Base-by-base conservation (phyloP, 2,113 vertebrate genomes). In the Rostratula benghalensis region DNA sequence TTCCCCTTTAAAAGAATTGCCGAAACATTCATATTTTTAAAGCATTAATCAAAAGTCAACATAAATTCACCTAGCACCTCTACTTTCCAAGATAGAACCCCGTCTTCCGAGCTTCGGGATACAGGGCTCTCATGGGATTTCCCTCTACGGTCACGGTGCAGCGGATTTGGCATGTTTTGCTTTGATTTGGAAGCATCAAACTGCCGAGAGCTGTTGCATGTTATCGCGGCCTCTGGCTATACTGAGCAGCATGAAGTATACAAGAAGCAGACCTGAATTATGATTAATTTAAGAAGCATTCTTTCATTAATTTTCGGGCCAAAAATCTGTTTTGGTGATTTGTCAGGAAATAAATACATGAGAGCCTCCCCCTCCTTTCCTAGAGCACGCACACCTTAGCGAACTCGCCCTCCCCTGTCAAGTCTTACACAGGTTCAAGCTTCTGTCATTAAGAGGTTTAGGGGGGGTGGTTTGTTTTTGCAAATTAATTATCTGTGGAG, bases 401-500 rank as follows among this genome's bases (percentile, higher is more conserved):
- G 18, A 90, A 54, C 33, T 88, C 33, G 4, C 33, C 54, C 68
- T 93, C 30, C 76, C 24, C 51, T 95, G 85, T 83, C 90, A 93
- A 65, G 24, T 50, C 37, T 88, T 76, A 48, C 12, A 54, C 28
- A 80, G 92, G 51, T 94, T 90, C 83, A 80, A 68, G 39, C 75
- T 94, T 88, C 82, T 70, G 92, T 86, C 70, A 50, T 77, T 93
- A 88, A 37, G 18, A 17, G 31, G 6, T 86, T 92, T 50, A 51
- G 65, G 70, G 74, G n/a, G 69, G 79, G 78, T 81, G 83, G 80
- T 54, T 86, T 94, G 70, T 88, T 95, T 95, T 95, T 85, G 89
- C 78, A 90, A 88, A 96, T 96, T 95, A 96, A 92, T 93, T 93
- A 73, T 76, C 83, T 95, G 86, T 78, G 60, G 56, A 93, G 77